Percentiles rank a stretch among this genome's conserved stretches.
phyloP scores from a whole-genome alignment of 2,888 invertebrate species.

The Drosophila atripex region DNA sequence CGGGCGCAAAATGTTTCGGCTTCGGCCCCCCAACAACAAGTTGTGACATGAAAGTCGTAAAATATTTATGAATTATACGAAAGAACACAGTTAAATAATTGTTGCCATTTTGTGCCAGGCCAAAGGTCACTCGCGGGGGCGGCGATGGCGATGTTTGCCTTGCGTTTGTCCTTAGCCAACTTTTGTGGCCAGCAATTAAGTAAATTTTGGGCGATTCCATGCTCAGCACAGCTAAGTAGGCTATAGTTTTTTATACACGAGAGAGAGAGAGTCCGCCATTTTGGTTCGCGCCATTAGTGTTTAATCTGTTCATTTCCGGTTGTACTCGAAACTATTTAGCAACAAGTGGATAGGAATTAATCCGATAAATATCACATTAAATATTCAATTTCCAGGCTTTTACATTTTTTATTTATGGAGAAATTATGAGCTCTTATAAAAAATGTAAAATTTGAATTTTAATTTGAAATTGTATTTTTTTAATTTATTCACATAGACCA shows the following conservation, averaged over 20 bases:
- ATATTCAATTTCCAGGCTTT: not conserved
- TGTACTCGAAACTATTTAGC: slow-evolving; percentile 6
- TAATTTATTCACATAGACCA: not conserved
- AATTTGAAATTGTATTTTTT: not conserved
- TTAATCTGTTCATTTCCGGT: slow-evolving; percentile 17
- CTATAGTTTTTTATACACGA: slow-evolving; percentile 15
- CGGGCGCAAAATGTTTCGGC: slow-evolving; percentile 46
- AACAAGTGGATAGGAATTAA: slow-evolving; percentile 13
- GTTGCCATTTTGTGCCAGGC: slow-evolving; percentile 52
- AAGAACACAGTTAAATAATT: slow-evolving; percentile 65
- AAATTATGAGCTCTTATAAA: not conserved
- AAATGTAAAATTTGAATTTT: too few relatives aligned
- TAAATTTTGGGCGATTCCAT: slow-evolving; percentile 34
- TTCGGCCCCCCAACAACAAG: slow-evolving; percentile 37
- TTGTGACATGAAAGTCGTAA: slow-evolving; percentile 70
- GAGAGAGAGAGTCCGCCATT: slow-evolving; percentile 11
- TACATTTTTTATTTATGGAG: not conserved
- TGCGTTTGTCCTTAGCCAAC: not conserved
- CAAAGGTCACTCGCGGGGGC: not conserved
- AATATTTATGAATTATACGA: slow-evolving; percentile 54
- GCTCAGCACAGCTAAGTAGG: slow-evolving; percentile 13
- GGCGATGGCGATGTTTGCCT: not conserved
- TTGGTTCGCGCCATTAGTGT: not conserved
- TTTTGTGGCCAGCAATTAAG: slow-evolving; percentile 56
- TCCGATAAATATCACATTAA: not conserved